Percentiles rank a stretch among this genome's conserved stretches.
Conservation (phyloP, 2,888 invertebrate species). For the Rhyacophila evoluta region DNA sequence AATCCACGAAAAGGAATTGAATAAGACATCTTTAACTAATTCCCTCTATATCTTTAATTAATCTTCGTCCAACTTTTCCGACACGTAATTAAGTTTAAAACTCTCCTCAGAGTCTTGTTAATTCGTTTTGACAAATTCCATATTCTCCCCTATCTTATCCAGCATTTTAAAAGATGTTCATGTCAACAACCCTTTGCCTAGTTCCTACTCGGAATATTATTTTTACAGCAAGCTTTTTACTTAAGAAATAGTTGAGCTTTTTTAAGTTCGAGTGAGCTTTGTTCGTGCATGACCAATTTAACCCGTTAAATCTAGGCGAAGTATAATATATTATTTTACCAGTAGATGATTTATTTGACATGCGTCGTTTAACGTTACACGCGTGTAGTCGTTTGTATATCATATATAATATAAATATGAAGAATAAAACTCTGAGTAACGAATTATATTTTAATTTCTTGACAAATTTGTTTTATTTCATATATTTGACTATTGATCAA, state of each 20-base stretch:
- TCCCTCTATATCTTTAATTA: neutral
- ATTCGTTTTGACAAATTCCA: neutral
- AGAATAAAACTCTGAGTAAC: no score
- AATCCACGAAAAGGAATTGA: neutral
- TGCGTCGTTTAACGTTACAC: no score
- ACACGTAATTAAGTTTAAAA: constrained; percentile 7
- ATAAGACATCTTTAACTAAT: neutral
- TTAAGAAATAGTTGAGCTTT: neutral
- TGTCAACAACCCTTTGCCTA: neutral
- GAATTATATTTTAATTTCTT: no score
- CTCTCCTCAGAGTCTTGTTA: neutral
- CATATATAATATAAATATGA: no score
- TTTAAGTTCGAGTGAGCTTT: neutral
- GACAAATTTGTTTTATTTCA: no score
- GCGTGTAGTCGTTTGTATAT: no score
- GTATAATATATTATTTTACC: no score
- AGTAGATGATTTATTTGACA: no score
- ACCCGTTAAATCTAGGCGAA: neutral
- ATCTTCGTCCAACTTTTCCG: neutral
- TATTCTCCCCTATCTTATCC: neutral
- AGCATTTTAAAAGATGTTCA: neutral
- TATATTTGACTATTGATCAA: no score
- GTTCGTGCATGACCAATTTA: neutral
- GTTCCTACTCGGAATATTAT: neutral
- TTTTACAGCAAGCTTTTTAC: neutral